Base-by-base conservation (phyloP, 2,888 invertebrate genomes). In the Tinea semifulvella region DNA sequence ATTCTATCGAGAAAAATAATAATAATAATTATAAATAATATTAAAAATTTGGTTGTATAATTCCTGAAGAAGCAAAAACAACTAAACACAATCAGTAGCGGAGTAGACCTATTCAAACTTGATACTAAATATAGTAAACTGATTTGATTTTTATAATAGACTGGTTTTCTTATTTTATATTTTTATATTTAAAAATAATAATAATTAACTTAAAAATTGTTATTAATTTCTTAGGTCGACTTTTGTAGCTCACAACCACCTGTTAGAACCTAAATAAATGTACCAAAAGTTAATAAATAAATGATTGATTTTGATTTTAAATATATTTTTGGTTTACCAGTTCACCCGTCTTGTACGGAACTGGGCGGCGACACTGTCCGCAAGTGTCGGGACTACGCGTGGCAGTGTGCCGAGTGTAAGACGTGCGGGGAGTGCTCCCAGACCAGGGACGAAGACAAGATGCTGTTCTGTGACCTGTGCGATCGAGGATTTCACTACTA, bases 331-430 rank as follows among this genome's bases (percentile, higher is more conserved):
- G 17, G 7, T 10, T 28, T 2, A 6, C 44, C 69, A 90, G 90
- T 88, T 50, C 96, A 97, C 82, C 93, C 94, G 2, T 86, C 87
- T 18, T 97, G 96, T 76, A 85, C 94, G 63, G 94, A 94, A 56
- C 85, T 97, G 67, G 85, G 90, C 19, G 80, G 87, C 48, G 90
- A 92, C 58, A 94, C 96, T 87, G 86, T 92, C 51, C 86, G 87
- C 49, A 89, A 92, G 54, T 91, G 94, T 50, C 88, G 89, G 59
- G 88, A 87, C 52, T 97, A 97, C 72, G 84, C 88, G 58, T 97
- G 96, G 97, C 93, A 93, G 71, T 97, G 96, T 66, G 91, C 91
- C 54, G 94, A 94, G 56, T 97, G 96, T 73, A 96, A 96, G 82
- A 87, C 88, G 42, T 97, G 97, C 76, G 87, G 89, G 50, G 86